Evolutionary conservation across 2,888 invertebrate species (phyloP).

Genomic region (Limnephilus marmoratus): DNA sequence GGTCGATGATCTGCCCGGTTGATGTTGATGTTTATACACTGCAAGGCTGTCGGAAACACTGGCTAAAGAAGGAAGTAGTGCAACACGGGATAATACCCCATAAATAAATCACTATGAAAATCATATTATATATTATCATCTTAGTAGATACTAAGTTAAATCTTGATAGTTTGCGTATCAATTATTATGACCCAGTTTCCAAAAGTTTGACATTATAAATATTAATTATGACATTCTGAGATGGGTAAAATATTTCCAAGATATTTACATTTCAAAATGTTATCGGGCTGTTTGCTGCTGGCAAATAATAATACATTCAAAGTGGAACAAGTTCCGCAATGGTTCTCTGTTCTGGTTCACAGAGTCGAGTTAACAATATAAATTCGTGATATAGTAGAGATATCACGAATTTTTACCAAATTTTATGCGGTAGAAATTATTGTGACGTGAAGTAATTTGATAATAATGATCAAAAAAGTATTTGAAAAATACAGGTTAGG

Average conservation of each 20-base stretch:
- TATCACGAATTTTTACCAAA: background rate
- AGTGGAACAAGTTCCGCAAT: background rate
- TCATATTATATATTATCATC: no score
- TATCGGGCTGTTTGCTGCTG: background rate
- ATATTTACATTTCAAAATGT: background rate
- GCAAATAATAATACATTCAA: background rate
- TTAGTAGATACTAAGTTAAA: no score
- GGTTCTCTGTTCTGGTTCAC: background rate
- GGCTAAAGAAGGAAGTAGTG: no score
- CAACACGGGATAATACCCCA: no score
- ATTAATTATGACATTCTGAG: background rate
- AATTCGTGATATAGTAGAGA: no score
- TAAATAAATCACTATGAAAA: no score
- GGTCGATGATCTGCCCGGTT: no score
- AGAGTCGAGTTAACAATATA: background rate
- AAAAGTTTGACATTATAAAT: background rate
- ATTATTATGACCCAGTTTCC: background rate
- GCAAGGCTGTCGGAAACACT: no score
- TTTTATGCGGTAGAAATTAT: background rate
- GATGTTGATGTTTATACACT: no score
- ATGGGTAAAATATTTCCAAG: background rate
- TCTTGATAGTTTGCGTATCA: background rate
- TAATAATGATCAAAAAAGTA: background rate
- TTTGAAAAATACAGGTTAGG: background rate
- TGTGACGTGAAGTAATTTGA: background rate